Base-by-base conservation (phyloP, 2,797 vertebrate genomes). In the Gymnothorax javanicus region DNA sequence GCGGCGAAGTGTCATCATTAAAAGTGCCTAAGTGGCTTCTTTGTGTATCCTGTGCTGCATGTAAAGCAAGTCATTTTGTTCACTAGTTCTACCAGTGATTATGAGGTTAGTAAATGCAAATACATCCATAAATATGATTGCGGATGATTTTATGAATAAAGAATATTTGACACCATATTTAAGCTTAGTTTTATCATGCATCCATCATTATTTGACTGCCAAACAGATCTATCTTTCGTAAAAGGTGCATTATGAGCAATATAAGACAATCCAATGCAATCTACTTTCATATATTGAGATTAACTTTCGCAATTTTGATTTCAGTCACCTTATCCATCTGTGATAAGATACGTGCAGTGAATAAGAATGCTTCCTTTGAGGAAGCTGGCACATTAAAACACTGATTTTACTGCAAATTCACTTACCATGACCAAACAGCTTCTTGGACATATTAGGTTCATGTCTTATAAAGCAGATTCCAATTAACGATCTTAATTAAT, bases 401-500 rank as follows among this genome's bases (percentile, higher is more conserved):
- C 50, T 23, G 75, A 50, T 79, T 79, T 52, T 52, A 54, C 75
- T 54, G 75, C 43, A 79, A 54, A 79, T 79, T 79, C 75, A 54
- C 43, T 79, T 54, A 54, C 75, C 75, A 13, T 79, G 75, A 54
- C 75, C 75, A 79, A 79, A 79, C 15, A 50, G 75, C 52, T 79
- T 79, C 75, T 54, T 52, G 54, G 54, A 79, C 50, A 15, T 79
- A 54, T 79, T 17, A 79, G 75, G 75, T 50, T 79, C 50, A 79
- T 7, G 75, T 43, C 50, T 79, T 52, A 79, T 79, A 79, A 52
- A 15, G 17, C 75, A 54, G 75, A 79, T 79, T 79, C 75, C 75
- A 79, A 79, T 79, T 79, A 79, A 54, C 43, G 50, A 54, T 43
- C 75, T 79, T 54, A 79, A 79, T 79, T 79, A 79, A 79, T 79